These are phyloP conservation scores for Erythrocercus mccallii DNA, from an alignment of 2,113 vertebrate genomes.

Conservation along the genomic window DNA sequence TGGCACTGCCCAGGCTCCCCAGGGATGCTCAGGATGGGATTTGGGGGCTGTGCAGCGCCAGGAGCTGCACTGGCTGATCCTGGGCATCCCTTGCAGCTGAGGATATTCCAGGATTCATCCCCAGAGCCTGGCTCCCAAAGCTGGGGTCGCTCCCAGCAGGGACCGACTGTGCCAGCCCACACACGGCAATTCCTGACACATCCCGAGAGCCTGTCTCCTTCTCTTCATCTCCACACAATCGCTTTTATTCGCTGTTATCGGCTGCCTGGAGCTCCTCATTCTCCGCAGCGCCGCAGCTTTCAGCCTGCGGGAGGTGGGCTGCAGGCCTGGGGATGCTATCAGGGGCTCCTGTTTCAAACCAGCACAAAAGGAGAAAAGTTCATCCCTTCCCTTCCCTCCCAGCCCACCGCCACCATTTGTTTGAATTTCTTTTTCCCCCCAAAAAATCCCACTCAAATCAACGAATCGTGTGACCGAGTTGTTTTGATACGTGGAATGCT, in stretches of 20 bases:
- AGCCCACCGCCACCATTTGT: rapidly evolving
- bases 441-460: neutral
- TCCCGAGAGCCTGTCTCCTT: neutral
- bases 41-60: neutral
- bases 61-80: rapidly evolving
- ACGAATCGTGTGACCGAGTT: neutral
- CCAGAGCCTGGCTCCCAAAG: neutral
- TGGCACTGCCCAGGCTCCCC: neutral
- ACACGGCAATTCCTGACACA: neutral
- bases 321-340: neutral
- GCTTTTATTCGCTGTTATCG: conserved; percentile 19
- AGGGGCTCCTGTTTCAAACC: neutral
- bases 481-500: neutral
- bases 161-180: neutral
- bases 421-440: neutral
- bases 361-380: neutral
- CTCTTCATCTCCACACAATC: conserved; percentile 9
- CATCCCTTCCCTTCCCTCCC: neutral
- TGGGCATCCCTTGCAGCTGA: neutral
- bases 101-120: neutral
- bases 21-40: neutral
- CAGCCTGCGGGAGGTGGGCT: neutral
- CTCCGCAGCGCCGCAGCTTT: neutral
- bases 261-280: neutral
- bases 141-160: neutral